Base-by-base conservation (phyloP, 2,113 vertebrate species). In the Brienomyrus brachyistius region DNA sequence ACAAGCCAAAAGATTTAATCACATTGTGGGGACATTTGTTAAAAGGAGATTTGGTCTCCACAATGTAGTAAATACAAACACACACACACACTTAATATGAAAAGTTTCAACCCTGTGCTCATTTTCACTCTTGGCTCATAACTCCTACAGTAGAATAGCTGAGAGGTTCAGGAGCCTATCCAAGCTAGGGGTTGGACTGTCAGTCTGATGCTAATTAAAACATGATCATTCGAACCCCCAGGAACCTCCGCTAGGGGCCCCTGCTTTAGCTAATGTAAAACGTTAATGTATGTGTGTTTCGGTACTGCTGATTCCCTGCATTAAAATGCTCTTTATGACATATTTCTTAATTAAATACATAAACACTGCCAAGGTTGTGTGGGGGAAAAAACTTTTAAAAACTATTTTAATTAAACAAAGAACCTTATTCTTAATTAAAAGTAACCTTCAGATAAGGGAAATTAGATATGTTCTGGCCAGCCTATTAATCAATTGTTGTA, bases 401-500 rank as follows among this genome's bases (percentile, higher is more conserved):
- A 48, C 51, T 87, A 52, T 87, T 87, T 87, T 54, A 87, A 87
- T 52, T 87, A 54, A 52, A 87, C 50, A 54, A 54, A 80, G 74
- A 80, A 80, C 74, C 15, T 40, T 80, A 80, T 43, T 86, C 48
- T 50, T 86, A 86, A 86, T 86, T 86, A 86, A 86, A 86, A 86
- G 83, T 50, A 86, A 86, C 83, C 83, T 86, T 86, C 83, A 48
- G 83, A 86, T 86, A 86, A 86, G 83, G 45, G 83, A 31, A 86
- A 50, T 86, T 48, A 86, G 83, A 86, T 86, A 86, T 86, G 45
- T 86, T 86, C 83, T 4, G 45, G 83, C 21, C 23, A 86, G 48
- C 10, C 47, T 50, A 86, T 86, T 86, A 27, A 86, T 86, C 83
- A 86, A 48, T 50, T 86, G 83, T 27, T 86, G 83, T 50, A 50